These are phyloP conservation scores for Lytechinus pictus DNA, from an alignment of 35 echinoderm and acorn worm species.

Conservation along the genomic window DNA sequence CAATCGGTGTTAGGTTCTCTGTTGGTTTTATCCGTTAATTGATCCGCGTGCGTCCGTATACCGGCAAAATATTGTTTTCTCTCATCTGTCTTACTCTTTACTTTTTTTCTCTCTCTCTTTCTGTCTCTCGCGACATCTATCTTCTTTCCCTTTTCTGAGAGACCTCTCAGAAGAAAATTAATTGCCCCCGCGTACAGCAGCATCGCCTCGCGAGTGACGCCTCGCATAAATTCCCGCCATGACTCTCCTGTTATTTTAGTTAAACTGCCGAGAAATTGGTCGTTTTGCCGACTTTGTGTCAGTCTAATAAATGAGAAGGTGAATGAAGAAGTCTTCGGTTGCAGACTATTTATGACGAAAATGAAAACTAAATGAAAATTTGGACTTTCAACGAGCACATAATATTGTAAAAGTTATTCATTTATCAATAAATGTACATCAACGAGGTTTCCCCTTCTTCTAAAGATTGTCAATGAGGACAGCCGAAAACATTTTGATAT, in stretches of 20 bases:
- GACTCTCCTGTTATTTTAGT: constrained; percentile 50
- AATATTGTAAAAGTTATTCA: neutral
- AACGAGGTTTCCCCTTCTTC: too few relatives aligned
- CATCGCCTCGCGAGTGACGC: constrained; percentile 33
- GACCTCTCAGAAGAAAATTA: constrained; percentile 17
- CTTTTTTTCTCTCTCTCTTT: neutral
- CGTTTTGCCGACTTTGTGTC: constrained; percentile 17
- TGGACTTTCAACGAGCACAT: neutral
- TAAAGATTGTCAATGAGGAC: too few relatives aligned
- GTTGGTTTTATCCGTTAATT: constrained; percentile 13
- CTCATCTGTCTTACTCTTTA: neutral
- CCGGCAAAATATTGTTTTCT: neutral
- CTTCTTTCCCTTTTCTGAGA: neutral
- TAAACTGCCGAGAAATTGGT: constrained; percentile 51
- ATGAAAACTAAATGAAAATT: neutral
- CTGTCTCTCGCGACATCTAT: neutral
- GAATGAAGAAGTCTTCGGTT: neutral
- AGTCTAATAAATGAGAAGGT: neutral
- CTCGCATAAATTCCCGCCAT: neutral
- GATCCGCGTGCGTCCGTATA: neutral
- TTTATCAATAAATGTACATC: too few relatives aligned
- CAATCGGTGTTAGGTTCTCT: neutral
- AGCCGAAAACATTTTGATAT: too few relatives aligned
- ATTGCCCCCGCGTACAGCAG: neutral
- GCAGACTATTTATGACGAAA: neutral